A percentile compares a stretch with the other conserved stretches of the same genome.
Evolutionary conservation across 92 coral and sea anemone genomes (phyloP).

Genomic region (Virgularia gustaviana): DNA sequence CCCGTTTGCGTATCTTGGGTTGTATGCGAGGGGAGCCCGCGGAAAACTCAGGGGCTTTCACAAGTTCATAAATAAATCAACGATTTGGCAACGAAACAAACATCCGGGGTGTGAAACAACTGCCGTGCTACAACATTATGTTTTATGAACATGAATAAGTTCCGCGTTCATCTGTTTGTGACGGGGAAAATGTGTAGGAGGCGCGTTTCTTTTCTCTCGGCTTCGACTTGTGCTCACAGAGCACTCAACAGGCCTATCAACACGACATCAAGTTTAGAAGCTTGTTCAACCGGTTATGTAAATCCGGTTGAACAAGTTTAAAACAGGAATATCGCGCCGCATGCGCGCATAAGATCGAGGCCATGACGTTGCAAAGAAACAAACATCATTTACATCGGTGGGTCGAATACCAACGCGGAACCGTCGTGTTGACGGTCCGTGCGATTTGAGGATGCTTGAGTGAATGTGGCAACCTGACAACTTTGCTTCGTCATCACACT

Average conservation of each 20-base stretch:
- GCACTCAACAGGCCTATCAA: slow-evolving; percentile 6
- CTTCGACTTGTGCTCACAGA: neutral
- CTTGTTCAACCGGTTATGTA: slow-evolving; percentile 29
- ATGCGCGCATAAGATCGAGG: slow-evolving; percentile 27
- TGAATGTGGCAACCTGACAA: too few relatives aligned
- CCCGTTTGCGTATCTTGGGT: neutral
- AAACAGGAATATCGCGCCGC: too few relatives aligned
- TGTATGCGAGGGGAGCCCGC: slow-evolving; percentile 25
- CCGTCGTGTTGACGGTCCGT: too few relatives aligned
- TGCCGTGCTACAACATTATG: too few relatives aligned
- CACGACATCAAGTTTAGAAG: too few relatives aligned
- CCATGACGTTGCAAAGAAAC: slow-evolving; percentile 22
- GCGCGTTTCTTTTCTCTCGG: neutral
- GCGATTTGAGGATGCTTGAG: too few relatives aligned
- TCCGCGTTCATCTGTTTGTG: too few relatives aligned
- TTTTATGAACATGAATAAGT: too few relatives aligned
- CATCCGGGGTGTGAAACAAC: too few relatives aligned
- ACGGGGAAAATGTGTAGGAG: neutral
- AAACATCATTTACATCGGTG: neutral
- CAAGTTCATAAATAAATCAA: slow-evolving; percentile 17
- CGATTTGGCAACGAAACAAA: slow-evolving; percentile 5
- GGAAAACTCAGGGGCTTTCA: slow-evolving; percentile 19
- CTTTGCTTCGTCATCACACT: too few relatives aligned
- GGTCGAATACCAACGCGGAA: neutral
- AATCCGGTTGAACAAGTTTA: slow-evolving; percentile 22